phyloP scores from a whole-genome alignment of 2,888 invertebrate genomes.

The Troides oblongomaculatus region DNA sequence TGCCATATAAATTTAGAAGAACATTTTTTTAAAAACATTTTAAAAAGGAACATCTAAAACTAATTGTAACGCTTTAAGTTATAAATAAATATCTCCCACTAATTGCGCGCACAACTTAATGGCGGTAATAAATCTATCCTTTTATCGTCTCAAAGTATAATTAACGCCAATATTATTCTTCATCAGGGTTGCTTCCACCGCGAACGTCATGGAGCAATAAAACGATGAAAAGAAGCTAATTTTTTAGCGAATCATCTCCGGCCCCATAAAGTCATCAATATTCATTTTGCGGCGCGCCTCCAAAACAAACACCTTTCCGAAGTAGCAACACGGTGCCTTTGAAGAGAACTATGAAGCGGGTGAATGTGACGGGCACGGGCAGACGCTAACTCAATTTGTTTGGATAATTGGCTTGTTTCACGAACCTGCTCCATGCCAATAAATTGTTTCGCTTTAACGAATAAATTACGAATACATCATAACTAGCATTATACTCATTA shows the following conservation, averaged over 20 bases:
- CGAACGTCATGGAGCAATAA: constrained; percentile 68
- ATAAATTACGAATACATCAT: constrained; percentile 40
- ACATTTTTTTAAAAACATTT: too few relatives aligned
- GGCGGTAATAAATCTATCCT: constrained; percentile 53
- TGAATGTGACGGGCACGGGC: constrained; percentile 37
- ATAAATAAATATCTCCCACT: constrained; percentile 16
- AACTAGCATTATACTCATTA: constrained; percentile 33
- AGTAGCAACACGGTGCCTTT: constrained; percentile 67
- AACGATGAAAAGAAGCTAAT: constrained; percentile 79
- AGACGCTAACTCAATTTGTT: constrained; percentile 70
- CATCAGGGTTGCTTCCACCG: constrained; percentile 66
- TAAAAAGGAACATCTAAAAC: not conserved
- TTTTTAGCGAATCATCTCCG: constrained; percentile 79
- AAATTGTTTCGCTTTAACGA: constrained; percentile 42
- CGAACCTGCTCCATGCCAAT: constrained; percentile 52
- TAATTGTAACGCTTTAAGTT: not conserved
- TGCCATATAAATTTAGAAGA: too few relatives aligned
- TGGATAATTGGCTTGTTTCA: constrained; percentile 74
- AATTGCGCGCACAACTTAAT: constrained; percentile 36
- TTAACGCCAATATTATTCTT: constrained; percentile 77
- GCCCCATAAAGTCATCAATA: constrained; percentile 78
- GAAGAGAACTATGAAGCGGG: constrained; percentile 60
- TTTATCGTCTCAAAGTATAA: constrained; percentile 69
- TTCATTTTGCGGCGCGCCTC: constrained; percentile 76
- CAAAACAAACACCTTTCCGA: constrained; percentile 76